Evolutionary conservation across 2,797 vertebrate genomes (phyloP).

Genomic region (Hydrophis major): DNA sequence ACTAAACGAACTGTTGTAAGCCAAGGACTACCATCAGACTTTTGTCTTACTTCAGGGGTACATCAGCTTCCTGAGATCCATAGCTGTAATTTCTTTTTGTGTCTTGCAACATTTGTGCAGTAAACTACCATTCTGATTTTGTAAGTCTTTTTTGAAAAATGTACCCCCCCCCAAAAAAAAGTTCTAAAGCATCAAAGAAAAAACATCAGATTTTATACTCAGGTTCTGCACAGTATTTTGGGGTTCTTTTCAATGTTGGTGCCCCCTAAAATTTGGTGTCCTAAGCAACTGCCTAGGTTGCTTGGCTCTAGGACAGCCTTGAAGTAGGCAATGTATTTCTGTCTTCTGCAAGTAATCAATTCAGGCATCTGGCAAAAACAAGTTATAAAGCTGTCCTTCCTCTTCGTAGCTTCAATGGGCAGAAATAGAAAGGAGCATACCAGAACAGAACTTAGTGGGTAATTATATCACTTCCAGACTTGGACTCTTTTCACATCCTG

Average conservation of each 20-base stretch:
- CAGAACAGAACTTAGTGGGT: not conserved
- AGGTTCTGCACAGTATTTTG: not conserved
- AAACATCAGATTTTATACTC: not conserved
- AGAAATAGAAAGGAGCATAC: not conserved
- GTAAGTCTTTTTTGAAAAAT: not conserved
- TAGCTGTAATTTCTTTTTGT: not conserved
- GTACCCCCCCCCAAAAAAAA: not conserved
- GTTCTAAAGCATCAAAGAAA: not conserved
- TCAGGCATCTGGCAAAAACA: not conserved
- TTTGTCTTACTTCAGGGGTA: not conserved
- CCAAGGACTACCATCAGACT: not conserved
- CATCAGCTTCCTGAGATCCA: not conserved
- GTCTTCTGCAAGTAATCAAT: not conserved
- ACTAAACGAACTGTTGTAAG: not conserved
- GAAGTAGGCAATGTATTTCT: not conserved
- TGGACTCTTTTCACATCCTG: not conserved
- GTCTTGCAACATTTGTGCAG: not conserved
- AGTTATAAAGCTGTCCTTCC: not conserved
- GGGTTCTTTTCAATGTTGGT: not conserved
- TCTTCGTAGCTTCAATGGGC: not conserved
- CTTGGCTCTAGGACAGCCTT: not conserved
- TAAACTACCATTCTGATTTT: not conserved
- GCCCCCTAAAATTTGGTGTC: not conserved
- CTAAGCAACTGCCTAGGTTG: not conserved
- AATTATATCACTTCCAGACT: not conserved